Percentiles rank a stretch among this genome's conserved stretches.
Evolutionary conservation across 2,888 invertebrate genomes (phyloP).

Genomic region (Anorthoa munda): DNA sequence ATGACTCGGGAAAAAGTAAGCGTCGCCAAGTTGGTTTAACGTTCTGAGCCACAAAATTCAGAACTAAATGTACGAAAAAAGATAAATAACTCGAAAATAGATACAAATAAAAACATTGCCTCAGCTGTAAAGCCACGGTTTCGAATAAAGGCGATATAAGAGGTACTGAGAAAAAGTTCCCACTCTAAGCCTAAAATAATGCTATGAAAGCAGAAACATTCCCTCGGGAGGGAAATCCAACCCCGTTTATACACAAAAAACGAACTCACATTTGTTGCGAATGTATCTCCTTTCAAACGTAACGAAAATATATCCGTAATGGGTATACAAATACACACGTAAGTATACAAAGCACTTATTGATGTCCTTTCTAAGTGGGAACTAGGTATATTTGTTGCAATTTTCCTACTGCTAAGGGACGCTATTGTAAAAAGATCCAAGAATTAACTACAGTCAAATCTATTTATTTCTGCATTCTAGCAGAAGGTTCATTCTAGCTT

Average conservation of each 20-base stretch:
- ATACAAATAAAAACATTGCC: slow-evolving; percentile 42
- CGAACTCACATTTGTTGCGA: slow-evolving; percentile 66
- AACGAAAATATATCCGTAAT: slow-evolving; percentile 62
- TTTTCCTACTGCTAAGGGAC: too few relatives aligned
- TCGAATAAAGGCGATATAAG: slow-evolving; percentile 50
- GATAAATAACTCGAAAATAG: slow-evolving; percentile 43
- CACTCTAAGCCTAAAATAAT: slow-evolving; percentile 70
- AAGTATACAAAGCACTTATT: not conserved
- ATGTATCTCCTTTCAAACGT: slow-evolving; percentile 63
- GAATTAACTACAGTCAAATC: not conserved
- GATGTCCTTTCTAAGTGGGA: not conserved
- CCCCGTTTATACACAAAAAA: slow-evolving; percentile 71
- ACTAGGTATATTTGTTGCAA: not conserved
- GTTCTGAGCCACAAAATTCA: not conserved
- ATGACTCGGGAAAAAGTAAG: not conserved
- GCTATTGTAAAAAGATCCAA: not conserved
- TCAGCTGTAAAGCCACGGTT: slow-evolving; percentile 40
- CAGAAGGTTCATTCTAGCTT: too few relatives aligned
- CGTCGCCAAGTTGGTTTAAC: not conserved
- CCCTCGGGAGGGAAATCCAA: slow-evolving; percentile 64
- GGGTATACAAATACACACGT: slow-evolving; percentile 15
- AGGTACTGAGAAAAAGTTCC: slow-evolving; percentile 54
- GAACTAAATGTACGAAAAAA: slow-evolving; percentile 25
- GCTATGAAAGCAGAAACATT: slow-evolving; percentile 65
- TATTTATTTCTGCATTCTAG: not conserved